These are phyloP conservation scores for Pseudochirops corinnae DNA, from an alignment of 2,797 vertebrate species.

Conservation along the genomic window DNA sequence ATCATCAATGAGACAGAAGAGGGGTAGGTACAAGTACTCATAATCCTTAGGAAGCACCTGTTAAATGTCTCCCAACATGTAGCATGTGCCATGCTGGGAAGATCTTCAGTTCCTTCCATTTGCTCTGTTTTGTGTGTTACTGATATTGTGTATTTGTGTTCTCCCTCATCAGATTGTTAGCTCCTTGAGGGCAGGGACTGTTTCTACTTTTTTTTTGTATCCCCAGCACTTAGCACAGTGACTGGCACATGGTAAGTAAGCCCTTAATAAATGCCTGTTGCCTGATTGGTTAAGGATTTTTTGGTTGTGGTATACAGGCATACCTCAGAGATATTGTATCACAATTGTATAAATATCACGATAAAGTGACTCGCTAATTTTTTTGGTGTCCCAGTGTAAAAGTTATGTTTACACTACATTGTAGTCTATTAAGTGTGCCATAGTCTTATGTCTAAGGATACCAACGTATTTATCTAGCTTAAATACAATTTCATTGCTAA, in stretches of 20 bases:
- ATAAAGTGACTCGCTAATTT: not conserved
- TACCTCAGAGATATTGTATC: not conserved
- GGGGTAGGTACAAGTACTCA: conserved; percentile 88
- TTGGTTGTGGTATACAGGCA: not conserved
- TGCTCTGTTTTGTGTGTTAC: not conserved
- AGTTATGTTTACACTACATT: not conserved
- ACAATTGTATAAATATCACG: no score
- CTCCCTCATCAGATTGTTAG: not conserved
- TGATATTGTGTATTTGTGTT: not conserved
- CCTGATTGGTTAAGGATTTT: not conserved
- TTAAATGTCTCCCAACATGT: not conserved
- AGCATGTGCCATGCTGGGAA: not conserved
- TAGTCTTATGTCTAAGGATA: not conserved
- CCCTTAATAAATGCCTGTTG: not conserved
- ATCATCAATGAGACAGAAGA: conserved; percentile 99
- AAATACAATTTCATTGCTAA: not conserved
- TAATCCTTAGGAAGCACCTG: conserved; percentile 17
- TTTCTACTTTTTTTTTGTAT: not conserved
- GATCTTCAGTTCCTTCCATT: not conserved
- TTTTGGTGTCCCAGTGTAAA: not conserved
- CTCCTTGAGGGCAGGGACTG: not conserved
- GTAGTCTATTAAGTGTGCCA: no score
- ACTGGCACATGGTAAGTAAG: not conserved
- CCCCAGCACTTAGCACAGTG: not conserved
- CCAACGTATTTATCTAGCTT: no score